These are phyloP conservation scores for Nyctereutes procyonoides DNA, from an alignment of 2,113 vertebrate species.

Conservation along the genomic window DNA sequence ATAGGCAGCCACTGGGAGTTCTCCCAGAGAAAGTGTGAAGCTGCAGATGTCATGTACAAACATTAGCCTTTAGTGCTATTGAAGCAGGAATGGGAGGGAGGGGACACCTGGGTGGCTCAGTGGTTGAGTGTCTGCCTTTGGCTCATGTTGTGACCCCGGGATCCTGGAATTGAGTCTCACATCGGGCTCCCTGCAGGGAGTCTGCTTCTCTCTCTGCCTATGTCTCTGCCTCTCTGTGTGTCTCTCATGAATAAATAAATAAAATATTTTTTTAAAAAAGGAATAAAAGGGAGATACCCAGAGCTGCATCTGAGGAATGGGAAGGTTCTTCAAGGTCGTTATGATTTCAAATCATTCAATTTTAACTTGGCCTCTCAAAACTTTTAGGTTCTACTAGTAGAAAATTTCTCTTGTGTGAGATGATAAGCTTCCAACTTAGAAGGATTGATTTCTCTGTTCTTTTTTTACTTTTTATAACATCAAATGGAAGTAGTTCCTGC, in stretches of 20 bases:
- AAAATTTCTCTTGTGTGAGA: not conserved
- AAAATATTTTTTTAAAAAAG: too few relatives aligned
- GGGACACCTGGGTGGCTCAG: not conserved
- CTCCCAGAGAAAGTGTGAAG: not conserved
- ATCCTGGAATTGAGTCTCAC: too few relatives aligned
- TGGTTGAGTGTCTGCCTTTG: too few relatives aligned
- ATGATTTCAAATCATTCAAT: not conserved
- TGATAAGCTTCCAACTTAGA: not conserved
- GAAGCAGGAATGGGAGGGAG: not conserved
- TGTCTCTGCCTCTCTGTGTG: too few relatives aligned
- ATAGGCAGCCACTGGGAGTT: not conserved
- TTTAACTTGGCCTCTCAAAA: conserved; percentile 17
- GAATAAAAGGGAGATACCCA: not conserved
- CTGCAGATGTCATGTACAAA: rapidly evolving
- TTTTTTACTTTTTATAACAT: not conserved
- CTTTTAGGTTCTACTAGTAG: not conserved
- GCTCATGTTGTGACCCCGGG: too few relatives aligned
- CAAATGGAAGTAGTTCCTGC: not conserved
- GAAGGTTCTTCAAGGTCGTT: not conserved
- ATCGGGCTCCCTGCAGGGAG: too few relatives aligned
- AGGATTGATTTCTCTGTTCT: not conserved
- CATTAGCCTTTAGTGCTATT: not conserved
- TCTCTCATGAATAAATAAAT: too few relatives aligned
- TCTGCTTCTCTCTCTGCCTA: too few relatives aligned
- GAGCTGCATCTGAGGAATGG: not conserved